Percentiles rank a stretch among this genome's conserved stretches.
phyloP scores from a whole-genome alignment of 1,140 invertebrate genomes.

The Papilio polytes region DNA sequence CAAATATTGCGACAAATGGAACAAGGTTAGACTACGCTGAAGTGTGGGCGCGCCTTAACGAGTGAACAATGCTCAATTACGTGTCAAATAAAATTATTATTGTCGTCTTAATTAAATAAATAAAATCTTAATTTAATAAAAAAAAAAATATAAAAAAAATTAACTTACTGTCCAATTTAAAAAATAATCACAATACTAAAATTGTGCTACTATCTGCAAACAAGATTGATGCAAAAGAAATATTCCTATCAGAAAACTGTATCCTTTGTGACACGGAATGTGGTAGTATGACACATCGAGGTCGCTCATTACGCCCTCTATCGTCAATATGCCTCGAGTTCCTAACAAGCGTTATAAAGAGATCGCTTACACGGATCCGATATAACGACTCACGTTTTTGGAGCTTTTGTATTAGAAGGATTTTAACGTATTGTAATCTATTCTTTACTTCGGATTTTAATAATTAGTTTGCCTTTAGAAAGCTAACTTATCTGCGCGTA shows the following conservation, averaged over 20 bases:
- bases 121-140: no score
- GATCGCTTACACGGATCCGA: conserved; percentile 16
- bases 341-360: conserved; percentile 37
- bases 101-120: background rate
- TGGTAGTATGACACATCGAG: background rate
- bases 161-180: no score
- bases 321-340: conserved; percentile 28
- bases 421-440: no score
- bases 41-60: conserved; percentile 39
- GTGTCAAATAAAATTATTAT: background rate
- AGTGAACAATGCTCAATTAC: conserved; percentile 23
- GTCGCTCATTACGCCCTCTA: conserved; percentile 32
- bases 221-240: background rate
- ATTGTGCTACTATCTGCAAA: background rate
- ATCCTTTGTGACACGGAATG: conserved; percentile 1
- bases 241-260: background rate
- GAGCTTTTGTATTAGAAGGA: background rate
- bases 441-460: no score
- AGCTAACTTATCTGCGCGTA: no score
- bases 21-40: conserved; percentile 35
- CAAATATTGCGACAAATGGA: conserved; percentile 26
- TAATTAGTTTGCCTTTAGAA: no score
- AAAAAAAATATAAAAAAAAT: no score
- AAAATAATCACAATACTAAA: no score
- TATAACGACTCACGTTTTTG: conserved; percentile 5